Evolutionary conservation across 2,797 vertebrate genomes (phyloP).

Genomic region (Protosalanx chinensis): DNA sequence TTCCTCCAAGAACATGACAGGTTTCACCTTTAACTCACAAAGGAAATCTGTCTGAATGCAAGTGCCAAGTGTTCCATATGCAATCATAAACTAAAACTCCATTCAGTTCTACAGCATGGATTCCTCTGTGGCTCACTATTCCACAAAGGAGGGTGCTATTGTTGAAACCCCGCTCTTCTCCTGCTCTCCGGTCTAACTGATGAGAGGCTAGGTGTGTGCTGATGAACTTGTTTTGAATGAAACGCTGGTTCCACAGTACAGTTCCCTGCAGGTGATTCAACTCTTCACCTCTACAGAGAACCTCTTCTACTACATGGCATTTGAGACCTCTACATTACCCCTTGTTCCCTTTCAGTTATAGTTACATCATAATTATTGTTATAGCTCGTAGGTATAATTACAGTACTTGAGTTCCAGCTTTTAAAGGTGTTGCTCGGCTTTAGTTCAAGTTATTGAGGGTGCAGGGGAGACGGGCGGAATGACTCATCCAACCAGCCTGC

Average conservation of each 20-base stretch:
- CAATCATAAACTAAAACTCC: constrained; percentile 2
- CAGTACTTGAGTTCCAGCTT: constrained; percentile 35
- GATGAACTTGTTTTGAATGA: too few species aligned
- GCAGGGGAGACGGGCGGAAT: constrained; percentile 21
- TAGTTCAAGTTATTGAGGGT: constrained; percentile 43
- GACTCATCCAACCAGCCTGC: constrained; percentile 20
- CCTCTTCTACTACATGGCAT: constrained; percentile 13
- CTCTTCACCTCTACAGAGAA: neutral
- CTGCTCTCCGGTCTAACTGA: too few species aligned
- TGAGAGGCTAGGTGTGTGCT: too few species aligned
- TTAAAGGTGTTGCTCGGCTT: constrained; percentile 10
- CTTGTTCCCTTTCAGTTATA: constrained; percentile 66
- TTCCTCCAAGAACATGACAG: constrained; percentile 17
- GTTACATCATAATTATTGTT: constrained; percentile 41
- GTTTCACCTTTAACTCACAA: neutral
- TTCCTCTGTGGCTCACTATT: neutral
- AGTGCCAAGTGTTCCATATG: constrained; percentile 10
- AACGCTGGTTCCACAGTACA: too few species aligned
- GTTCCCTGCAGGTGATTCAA: too few species aligned
- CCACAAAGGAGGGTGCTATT: too few species aligned
- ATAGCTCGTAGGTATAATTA: constrained; percentile 31
- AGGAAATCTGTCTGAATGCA: constrained; percentile 41
- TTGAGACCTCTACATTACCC: constrained; percentile 37
- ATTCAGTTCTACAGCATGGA: neutral
- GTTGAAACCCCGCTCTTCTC: too few species aligned